Evolutionary conservation across 2,113 vertebrate species (phyloP).

Genomic region (Engraulis encrasicolus): DNA sequence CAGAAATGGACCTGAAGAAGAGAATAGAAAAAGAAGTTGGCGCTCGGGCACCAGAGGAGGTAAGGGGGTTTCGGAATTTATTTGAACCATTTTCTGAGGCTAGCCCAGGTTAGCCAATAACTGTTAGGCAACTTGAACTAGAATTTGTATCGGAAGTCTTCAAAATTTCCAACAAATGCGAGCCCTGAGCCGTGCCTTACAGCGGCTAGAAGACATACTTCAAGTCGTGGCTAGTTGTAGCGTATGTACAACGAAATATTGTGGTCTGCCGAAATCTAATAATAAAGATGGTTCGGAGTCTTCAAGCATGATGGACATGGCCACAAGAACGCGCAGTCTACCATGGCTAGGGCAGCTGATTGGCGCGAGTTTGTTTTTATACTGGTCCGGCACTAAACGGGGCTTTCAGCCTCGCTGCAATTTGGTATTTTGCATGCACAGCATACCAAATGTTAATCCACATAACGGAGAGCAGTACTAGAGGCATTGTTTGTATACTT

Average conservation of each 20-base stretch:
- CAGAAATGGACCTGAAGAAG: constrained; percentile 91
- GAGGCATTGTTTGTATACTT: constrained; percentile 1
- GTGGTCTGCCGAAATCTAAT: neutral
- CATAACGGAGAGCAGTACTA: neutral
- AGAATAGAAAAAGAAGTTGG: constrained; percentile 86
- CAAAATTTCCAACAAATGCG: neutral
- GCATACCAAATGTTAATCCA: neutral
- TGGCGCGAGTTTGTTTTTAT: neutral
- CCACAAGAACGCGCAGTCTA: neutral
- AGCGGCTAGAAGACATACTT: neutral
- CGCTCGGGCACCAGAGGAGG: constrained; percentile 84
- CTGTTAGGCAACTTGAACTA: neutral
- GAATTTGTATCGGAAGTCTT: neutral
- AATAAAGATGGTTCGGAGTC: neutral
- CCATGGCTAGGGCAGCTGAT: neutral
- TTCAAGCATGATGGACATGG: neutral
- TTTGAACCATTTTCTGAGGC: constrained; percentile 48
- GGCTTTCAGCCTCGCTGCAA: neutral
- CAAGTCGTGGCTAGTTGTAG: neutral
- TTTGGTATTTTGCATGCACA: neutral
- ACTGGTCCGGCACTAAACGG: neutral
- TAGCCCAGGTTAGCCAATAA: constrained; percentile 44
- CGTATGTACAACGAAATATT: neutral
- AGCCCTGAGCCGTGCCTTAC: neutral
- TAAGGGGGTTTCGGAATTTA: constrained; percentile 58